phyloP scores from a whole-genome alignment of 2,888 invertebrate species.

The Gastrophysa polygoni region DNA sequence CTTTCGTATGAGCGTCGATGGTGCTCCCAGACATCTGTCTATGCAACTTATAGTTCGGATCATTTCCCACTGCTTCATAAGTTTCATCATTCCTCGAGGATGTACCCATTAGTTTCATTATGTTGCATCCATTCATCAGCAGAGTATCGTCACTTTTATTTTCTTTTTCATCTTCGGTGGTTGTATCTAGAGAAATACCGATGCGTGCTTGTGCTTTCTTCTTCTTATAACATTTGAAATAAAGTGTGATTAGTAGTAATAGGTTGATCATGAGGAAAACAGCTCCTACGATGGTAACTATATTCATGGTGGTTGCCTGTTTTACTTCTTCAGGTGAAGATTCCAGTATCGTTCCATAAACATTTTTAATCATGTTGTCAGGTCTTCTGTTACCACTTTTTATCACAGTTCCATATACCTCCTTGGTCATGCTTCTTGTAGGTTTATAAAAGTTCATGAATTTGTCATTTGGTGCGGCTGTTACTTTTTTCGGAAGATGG shows the following conservation, averaged over 20 bases:
- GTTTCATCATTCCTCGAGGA: constrained; percentile 61
- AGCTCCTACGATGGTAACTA: constrained; percentile 69
- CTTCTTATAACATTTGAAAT: constrained; percentile 68
- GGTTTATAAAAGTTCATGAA: constrained; percentile 41
- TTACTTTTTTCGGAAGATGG: constrained; percentile 29
- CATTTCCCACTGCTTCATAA: constrained; percentile 61
- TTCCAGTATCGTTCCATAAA: constrained; percentile 54
- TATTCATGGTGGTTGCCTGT: constrained; percentile 61
- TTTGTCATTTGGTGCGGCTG: constrained; percentile 22
- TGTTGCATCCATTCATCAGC: constrained; percentile 61
- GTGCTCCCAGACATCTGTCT: constrained; percentile 80
- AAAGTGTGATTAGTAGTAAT: constrained; percentile 70
- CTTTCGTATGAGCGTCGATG: constrained; percentile 85
- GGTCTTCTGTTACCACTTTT: constrained; percentile 33
- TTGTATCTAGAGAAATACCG: constrained; percentile 56
- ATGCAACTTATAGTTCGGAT: constrained; percentile 69
- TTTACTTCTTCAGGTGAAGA: constrained; percentile 53
- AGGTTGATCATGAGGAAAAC: constrained; percentile 77
- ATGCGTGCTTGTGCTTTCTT: constrained; percentile 61
- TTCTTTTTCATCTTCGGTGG: constrained; percentile 43
- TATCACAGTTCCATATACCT: constrained; percentile 33
- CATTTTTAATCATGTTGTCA: constrained; percentile 36
- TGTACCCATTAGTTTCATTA: constrained; percentile 63
- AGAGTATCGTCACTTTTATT: constrained; percentile 56
- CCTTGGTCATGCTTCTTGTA: not conserved